Percentiles rank a stretch among this genome's conserved stretches.
Evolutionary conservation across 2,113 vertebrate species (phyloP).

Genomic region (Microcebus ravelobensis): DNA sequence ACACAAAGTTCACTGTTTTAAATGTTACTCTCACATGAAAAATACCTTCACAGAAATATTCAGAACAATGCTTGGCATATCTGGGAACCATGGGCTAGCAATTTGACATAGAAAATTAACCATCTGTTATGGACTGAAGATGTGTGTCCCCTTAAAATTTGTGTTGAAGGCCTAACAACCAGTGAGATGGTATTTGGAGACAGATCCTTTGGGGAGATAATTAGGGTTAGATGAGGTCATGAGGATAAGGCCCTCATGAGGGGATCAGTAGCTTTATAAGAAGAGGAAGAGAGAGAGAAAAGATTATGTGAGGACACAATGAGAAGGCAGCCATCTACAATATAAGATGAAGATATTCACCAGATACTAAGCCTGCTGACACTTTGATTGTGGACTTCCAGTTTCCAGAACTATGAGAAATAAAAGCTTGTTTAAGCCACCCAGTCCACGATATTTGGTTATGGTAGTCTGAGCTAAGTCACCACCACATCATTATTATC

Average conservation of each 20-base stretch:
- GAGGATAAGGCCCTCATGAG: not conserved
- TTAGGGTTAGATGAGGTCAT: not conserved
- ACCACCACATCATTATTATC: not conserved
- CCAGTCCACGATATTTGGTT: not conserved
- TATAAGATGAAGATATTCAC: not conserved
- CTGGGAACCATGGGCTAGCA: not conserved
- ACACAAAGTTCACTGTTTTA: too few relatives aligned
- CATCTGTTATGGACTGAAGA: not conserved
- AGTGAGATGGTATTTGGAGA: not conserved
- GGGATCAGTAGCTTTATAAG: not conserved
- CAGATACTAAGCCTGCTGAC: not conserved
- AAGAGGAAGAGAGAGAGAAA: not conserved
- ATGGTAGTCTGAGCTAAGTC: not conserved
- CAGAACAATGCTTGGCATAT: too few relatives aligned
- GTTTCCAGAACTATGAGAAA: not conserved
- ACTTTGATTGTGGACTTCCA: not conserved
- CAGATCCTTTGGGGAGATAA: not conserved
- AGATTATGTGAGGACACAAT: not conserved
- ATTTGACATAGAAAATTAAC: not conserved
- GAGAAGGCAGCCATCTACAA: not conserved
- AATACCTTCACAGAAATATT: not conserved
- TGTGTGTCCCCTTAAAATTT: not conserved
- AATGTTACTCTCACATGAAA: not conserved
- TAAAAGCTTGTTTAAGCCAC: not conserved
- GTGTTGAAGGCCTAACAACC: not conserved